phyloP scores from a whole-genome alignment of 2,888 invertebrate genomes.

The Crocallis elinguaria region DNA sequence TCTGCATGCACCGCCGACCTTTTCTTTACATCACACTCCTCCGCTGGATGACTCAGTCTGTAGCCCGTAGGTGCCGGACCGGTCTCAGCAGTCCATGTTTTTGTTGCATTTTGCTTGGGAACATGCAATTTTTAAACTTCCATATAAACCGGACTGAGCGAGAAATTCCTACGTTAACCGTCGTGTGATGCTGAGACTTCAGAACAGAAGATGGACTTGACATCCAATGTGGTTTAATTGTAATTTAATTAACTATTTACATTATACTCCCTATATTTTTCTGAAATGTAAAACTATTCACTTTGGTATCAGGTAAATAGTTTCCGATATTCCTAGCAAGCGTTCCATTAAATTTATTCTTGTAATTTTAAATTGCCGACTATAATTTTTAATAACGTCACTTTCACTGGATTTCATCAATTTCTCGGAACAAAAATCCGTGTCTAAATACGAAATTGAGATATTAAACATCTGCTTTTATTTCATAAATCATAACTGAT shows the following conservation, averaged over 20 bases:
- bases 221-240: too few relatives aligned
- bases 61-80: conserved; percentile 13
- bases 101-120: conserved; percentile 11
- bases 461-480: not conserved
- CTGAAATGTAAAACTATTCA: too few relatives aligned
- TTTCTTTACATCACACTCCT: conserved; percentile 35
- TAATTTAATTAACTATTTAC: too few relatives aligned
- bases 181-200: too few relatives aligned
- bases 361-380: conserved; percentile 40
- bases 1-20: conserved; percentile 33
- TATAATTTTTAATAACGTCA: conserved; percentile 32
- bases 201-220: too few relatives aligned
- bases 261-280: too few relatives aligned
- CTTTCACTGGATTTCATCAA: conserved; percentile 53
- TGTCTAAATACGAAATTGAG: conserved; percentile 22
- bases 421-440: conserved; percentile 45
- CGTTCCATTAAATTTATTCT: conserved; percentile 40
- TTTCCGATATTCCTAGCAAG: conserved; percentile 29
- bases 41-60: conserved; percentile 33
- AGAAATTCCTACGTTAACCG: not conserved
- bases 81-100: conserved; percentile 15
- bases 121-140: conserved; percentile 13
- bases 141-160: not conserved
- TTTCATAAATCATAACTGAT: conserved; percentile 13
- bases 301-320: not conserved